phyloP scores from a whole-genome alignment of 2,113 vertebrate genomes.

The Larimichthys polyactis region DNA sequence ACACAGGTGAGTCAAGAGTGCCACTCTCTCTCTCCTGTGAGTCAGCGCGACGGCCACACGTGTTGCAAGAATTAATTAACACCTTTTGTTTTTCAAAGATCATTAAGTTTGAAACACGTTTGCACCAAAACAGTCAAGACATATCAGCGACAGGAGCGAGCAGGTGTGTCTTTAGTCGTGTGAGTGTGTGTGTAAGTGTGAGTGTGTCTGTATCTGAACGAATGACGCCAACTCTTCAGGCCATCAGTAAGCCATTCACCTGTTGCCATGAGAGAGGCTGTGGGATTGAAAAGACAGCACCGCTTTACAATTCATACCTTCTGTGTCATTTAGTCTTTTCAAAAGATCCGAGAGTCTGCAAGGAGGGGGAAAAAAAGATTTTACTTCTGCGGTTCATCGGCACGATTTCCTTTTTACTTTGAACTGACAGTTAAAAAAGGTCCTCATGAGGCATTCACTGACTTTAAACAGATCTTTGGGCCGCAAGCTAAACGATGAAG shows the following conservation, averaged over 20 bases:
- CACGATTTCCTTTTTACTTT: constrained; percentile 24
- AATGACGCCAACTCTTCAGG: constrained; percentile 30
- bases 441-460: constrained; percentile 35
- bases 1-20: neutral
- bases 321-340: constrained; percentile 33
- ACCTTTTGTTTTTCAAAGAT: constrained; percentile 11
- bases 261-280: constrained; percentile 31
- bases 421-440: constrained; percentile 32
- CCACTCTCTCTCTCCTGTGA: constrained; percentile 10
- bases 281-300: neutral
- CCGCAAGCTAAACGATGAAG: constrained; percentile 11
- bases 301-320: constrained; percentile 21
- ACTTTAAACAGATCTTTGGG: constrained; percentile 16
- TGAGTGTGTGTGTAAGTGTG: neutral
- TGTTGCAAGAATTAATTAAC: constrained; percentile 52
- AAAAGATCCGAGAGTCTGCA: constrained; percentile 1
- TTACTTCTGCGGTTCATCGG: neutral
- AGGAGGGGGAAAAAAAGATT: neutral
- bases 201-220: neutral
- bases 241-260: constrained; percentile 38
- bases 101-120: constrained; percentile 29
- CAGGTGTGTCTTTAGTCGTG: constrained; percentile 10
- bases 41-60: constrained; percentile 31
- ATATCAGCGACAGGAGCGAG: constrained; percentile 68
- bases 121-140: constrained; percentile 57